Percentiles rank a stretch among this genome's conserved stretches.
These are phyloP conservation scores for Drosophila melanogaster DNA, from an alignment of 1,140 invertebrate species.

Conservation along the genomic window Release_6_plus_ISO1_MT NT_037436.4:22450501-22451000, in stretches of 20 bases:
- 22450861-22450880: conserved; percentile 60
- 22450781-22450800: conserved; percentile 58
- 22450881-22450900: conserved; percentile 44
- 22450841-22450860: conserved; percentile 33
- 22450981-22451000: conserved; percentile 25
- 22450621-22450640: neutral
- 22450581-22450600: conserved; percentile 32
- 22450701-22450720: conserved; percentile 18
- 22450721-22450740: conserved; percentile 67
- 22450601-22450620: conserved; percentile 8
- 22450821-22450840: conserved; percentile 26
- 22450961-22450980: conserved; percentile 10
- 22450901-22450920: conserved; percentile 48
- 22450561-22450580: conserved; percentile 46
- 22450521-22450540: conserved; percentile 43
- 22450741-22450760: conserved; percentile 57
- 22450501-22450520: conserved; percentile 82
- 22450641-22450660: conserved; percentile 15
- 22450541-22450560: conserved; percentile 11
- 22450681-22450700: conserved; percentile 41
- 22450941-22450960: conserved; percentile 66
- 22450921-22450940: conserved; percentile 68
- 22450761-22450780: conserved; percentile 53
- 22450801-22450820: conserved; percentile 14
- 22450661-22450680: conserved; percentile 60